Evolutionary conservation across 1,140 invertebrate species (phyloP).

Genomic region (Telenomus remus): DNA sequence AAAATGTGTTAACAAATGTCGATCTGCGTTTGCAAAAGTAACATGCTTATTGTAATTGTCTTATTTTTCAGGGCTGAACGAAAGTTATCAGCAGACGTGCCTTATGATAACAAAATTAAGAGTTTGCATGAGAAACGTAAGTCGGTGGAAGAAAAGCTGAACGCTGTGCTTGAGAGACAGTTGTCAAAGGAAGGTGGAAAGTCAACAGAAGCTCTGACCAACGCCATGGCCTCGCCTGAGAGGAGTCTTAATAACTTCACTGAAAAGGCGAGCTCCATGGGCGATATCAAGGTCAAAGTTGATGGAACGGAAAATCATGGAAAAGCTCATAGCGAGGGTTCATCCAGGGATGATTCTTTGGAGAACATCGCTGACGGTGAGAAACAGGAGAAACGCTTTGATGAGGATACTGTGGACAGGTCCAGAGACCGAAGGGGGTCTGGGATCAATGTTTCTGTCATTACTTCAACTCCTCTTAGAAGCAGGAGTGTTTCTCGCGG

Average conservation of each 20-base stretch:
- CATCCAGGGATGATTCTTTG: constrained; percentile 68
- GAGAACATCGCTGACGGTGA: constrained; percentile 63
- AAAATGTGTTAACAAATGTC: constrained; percentile 34
- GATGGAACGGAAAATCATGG: constrained; percentile 46
- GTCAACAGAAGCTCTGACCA: constrained; percentile 29
- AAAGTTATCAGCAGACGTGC: constrained; percentile 35
- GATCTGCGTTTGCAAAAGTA: constrained; percentile 9
- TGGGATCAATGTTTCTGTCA: constrained; percentile 71
- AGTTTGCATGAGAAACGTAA: constrained; percentile 70
- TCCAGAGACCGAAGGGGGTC: constrained; percentile 42
- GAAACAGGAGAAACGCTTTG: constrained; percentile 16
- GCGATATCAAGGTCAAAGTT: constrained; percentile 66
- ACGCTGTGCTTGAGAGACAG: constrained; percentile 72
- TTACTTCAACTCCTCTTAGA: constrained; percentile 70
- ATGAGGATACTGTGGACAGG: constrained; percentile 59
- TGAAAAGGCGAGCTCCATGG: constrained; percentile 67
- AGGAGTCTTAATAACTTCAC: constrained; percentile 23
- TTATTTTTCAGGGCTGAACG: constrained; percentile 54
- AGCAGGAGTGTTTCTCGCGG: constrained; percentile 65
- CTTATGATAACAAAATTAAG: constrained; percentile 48
- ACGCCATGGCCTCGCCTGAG: constrained; percentile 16
- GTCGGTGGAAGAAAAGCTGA: constrained; percentile 72
- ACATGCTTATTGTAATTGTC: too few relatives aligned
- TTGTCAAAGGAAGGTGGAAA: constrained; percentile 65
- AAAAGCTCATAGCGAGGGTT: constrained; percentile 67